These are phyloP conservation scores for Puffinus mauretanicus DNA, from an alignment of 2,113 vertebrate species.

Conservation along the genomic window DNA sequence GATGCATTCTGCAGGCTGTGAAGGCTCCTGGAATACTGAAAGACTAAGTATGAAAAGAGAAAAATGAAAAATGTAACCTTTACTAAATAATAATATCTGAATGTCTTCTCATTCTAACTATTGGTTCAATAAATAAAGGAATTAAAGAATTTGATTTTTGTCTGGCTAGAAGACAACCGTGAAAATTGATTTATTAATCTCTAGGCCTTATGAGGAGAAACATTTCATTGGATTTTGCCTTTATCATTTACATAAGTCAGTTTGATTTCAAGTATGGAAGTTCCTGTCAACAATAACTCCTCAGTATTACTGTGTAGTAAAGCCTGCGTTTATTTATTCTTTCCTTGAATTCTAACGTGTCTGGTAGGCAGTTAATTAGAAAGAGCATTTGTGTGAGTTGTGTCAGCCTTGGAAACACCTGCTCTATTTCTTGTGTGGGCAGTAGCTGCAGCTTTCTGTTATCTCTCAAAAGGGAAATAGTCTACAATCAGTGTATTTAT, in stretches of 20 bases:
- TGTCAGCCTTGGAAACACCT: background rate
- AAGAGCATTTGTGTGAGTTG: background rate
- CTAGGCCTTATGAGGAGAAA: background rate
- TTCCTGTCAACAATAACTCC: background rate
- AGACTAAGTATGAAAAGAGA: background rate
- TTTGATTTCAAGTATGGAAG: background rate
- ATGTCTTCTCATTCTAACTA: background rate
- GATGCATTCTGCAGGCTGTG: background rate
- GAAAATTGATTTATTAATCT: background rate
- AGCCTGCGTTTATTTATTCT: background rate
- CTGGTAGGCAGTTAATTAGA: background rate
- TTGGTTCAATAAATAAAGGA: background rate
- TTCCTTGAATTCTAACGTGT: background rate
- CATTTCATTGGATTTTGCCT: background rate
- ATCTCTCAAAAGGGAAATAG: background rate
- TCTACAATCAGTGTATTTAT: accelerated
- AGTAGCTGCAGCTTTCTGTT: background rate
- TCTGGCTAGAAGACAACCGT: background rate
- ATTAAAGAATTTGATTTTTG: background rate
- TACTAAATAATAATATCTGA: background rate
- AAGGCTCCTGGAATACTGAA: background rate
- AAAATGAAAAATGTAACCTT: background rate
- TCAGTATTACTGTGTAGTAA: background rate
- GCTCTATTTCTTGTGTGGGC: background rate
- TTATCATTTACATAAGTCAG: background rate